Base-by-base conservation (phyloP, 2,797 vertebrate genomes). In the Enteromius trimaculatus region DNA sequence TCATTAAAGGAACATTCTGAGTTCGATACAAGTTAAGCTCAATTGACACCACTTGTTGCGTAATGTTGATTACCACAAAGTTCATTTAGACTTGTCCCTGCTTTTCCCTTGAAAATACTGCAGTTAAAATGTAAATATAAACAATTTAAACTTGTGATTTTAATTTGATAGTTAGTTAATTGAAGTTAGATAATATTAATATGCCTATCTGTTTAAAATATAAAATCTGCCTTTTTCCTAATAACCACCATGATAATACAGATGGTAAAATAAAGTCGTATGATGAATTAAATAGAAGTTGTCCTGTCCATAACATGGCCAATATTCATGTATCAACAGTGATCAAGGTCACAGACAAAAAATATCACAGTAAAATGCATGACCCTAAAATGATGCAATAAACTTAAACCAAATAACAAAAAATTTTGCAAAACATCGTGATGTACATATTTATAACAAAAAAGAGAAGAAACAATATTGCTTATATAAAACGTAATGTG, bases 1-100 rank as follows among this genome's bases (percentile, higher is more conserved):
- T 83, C 14, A 71, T 83, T 78, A 65, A 49, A 65, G 10, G 26
- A 78, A 49, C 31, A 19, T n/a, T 14, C 26, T 0, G 1, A 19
- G 42, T 78, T 65, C 5, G 47, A 47, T 78, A 47, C 60, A 47
- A n/a, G 13, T 76, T 75, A 5, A 76, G n/a, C 34, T 60, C n/a
- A 60, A 19, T 26, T 23, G 53, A 58, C 21, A 76, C 21, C 74
- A 26, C 1, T 58, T 42, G n/a, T 58, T 51, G 31, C 21, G 17
- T 58, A 39, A 23, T 60, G 74, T 60, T 58, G 13, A 60, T 76
- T 58, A 16, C 31, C 10, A 16, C 17, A 23, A 75, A 14, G 31
- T 37, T n/a, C 0, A 34, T 74, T 53, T 76, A 26, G 34, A n/a
- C 2, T 1, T 53, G 29, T 19, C 29, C 3, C 19, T 21, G 2